phyloP scores from a whole-genome alignment of 2,797 vertebrate species.

The Etheostoma perlongum region DNA sequence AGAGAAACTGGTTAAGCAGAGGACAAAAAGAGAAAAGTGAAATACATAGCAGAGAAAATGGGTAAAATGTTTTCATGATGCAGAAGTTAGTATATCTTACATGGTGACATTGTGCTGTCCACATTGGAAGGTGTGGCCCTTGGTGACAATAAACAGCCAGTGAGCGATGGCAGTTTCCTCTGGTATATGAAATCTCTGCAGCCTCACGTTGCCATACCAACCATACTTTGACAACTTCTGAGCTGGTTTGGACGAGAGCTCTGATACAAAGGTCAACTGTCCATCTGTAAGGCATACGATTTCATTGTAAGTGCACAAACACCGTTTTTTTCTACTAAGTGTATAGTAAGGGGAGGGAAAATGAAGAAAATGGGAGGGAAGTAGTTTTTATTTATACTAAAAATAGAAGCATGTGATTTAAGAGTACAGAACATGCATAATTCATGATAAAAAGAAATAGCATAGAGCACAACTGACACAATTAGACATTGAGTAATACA shows the following conservation, averaged over 20 bases:
- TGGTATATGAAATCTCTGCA: conserved; percentile 92
- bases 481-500: too few species aligned
- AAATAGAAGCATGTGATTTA: background rate
- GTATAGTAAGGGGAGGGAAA: background rate
- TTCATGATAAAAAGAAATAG: too few species aligned
- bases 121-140: conserved; percentile 84
- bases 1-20: background rate
- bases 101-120: conserved; percentile 86
- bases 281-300: conserved; percentile 40
- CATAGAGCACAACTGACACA: background rate
- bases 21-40: background rate
- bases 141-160: conserved; percentile 90
- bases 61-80: background rate
- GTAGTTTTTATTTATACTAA: background rate
- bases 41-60: background rate
- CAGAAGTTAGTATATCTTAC: conserved; percentile 79
- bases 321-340: background rate
- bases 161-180: conserved; percentile 88
- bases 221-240: conserved; percentile 93
- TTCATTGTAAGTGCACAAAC: background rate
- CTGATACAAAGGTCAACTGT: conserved; percentile 86
- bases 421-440: background rate
- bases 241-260: conserved; percentile 90
- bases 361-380: background rate
- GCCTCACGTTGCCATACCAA: conserved; percentile 91